A percentile compares a stretch with the other conserved stretches of the same genome.
These are phyloP conservation scores for Drosophila antonietae DNA, from an alignment of 2,888 invertebrate genomes.

Conservation along the genomic window DNA sequence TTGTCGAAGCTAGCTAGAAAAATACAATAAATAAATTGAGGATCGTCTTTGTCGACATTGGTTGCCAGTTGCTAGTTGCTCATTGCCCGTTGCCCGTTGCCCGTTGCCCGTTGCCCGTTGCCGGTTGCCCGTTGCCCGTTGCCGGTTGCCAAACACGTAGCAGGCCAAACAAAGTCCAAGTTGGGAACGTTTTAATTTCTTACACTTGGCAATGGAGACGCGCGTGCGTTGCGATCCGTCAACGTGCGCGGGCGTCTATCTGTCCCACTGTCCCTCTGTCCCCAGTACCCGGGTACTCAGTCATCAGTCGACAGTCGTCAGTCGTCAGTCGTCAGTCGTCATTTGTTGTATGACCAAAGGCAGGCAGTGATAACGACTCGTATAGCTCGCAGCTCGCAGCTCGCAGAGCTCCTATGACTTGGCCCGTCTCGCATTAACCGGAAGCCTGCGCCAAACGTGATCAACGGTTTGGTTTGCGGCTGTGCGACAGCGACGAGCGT, in stretches of 20 bases:
- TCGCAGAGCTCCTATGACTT: slow-evolving; percentile 48
- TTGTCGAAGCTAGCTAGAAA: slow-evolving; percentile 61
- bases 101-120: slow-evolving; percentile 22
- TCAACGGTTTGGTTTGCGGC: slow-evolving; percentile 82
- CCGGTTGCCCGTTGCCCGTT: slow-evolving; percentile 61
- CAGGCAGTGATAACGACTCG: slow-evolving; percentile 60
- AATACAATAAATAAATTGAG: slow-evolving; percentile 80
- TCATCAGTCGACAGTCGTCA: slow-evolving; percentile 26
- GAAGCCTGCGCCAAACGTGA: slow-evolving; percentile 84
- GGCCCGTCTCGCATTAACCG: slow-evolving; percentile 77
- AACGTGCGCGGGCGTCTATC: slow-evolving; percentile 75
- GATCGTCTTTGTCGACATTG: slow-evolving; percentile 53
- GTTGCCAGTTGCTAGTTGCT: slow-evolving; percentile 16
- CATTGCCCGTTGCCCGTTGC: background rate
- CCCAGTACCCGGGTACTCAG: slow-evolving; percentile 8
- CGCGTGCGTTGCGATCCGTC: slow-evolving; percentile 78
- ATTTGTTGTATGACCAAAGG: slow-evolving; percentile 60
- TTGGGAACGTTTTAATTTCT: slow-evolving; percentile 80
- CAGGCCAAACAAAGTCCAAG: slow-evolving; percentile 75
- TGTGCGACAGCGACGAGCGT: slow-evolving; percentile 53
- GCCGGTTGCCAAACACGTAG: slow-evolving; percentile 79
- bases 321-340: slow-evolving; percentile 30
- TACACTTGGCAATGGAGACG: slow-evolving; percentile 75
- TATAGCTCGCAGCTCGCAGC: slow-evolving; percentile 13
- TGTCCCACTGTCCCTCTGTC: background rate